These are phyloP conservation scores for Pyrocephalus nanus DNA, from an alignment of 2,797 vertebrate genomes.

Conservation along the genomic window DNA sequence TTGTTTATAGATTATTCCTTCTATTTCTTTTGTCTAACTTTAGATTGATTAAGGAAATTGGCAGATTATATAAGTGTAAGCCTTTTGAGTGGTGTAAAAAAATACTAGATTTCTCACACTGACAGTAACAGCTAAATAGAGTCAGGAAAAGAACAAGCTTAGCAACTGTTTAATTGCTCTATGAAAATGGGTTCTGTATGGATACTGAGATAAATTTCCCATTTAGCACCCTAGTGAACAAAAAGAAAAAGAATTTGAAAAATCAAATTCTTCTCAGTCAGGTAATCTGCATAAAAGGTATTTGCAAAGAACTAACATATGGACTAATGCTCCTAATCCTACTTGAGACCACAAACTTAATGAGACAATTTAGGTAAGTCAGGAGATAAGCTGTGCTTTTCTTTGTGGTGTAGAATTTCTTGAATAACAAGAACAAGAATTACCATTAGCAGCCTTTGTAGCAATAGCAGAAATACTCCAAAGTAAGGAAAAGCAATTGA, in stretches of 20 bases:
- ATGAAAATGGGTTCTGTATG: neutral
- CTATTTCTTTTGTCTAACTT: neutral
- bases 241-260: neutral
- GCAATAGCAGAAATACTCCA: neutral
- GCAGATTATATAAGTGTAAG: neutral
- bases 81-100: neutral
- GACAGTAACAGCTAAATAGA: neutral
- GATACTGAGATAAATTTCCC: neutral
- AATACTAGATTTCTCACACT: neutral
- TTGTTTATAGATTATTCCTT: neutral
- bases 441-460: neutral
- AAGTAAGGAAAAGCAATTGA: neutral
- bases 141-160: neutral
- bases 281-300: neutral
- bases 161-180: neutral
- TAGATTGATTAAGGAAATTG: neutral
- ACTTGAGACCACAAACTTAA: slow-evolving; percentile 12
- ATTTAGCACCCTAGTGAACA: neutral
- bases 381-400: slow-evolving; percentile 2
- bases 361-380: slow-evolving; percentile 27
- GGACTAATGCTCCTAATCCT: slow-evolving; percentile 37
- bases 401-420: neutral
- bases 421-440: slow-evolving; percentile 22
- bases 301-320: neutral
- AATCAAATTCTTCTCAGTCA: neutral